A percentile compares a stretch with the other conserved stretches of the same genome.
Evolutionary conservation across 1,140 invertebrate genomes (phyloP).

Genomic region (Platyscapa corneri): DNA sequence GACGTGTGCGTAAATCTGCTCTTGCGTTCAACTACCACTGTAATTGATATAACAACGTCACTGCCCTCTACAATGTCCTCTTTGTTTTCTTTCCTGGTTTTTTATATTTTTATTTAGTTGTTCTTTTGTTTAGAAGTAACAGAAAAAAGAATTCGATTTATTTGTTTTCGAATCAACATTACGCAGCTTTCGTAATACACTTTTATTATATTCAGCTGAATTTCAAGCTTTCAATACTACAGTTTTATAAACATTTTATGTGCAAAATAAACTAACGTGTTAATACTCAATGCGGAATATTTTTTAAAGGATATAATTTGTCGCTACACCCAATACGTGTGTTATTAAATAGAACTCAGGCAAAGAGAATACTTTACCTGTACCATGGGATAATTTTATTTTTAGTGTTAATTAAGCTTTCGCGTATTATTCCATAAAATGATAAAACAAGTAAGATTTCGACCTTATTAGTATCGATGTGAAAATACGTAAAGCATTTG

Average conservation of each 20-base stretch:
- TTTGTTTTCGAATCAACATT: slow-evolving; percentile 25
- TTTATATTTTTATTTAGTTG: not conserved
- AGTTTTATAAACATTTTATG: slow-evolving; percentile 17
- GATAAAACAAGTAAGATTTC: too few species aligned
- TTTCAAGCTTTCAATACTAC: not conserved
- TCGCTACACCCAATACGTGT: not conserved
- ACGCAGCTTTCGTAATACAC: not conserved
- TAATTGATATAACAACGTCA: slow-evolving; percentile 39
- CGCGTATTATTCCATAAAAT: too few species aligned
- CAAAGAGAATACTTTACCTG: not conserved
- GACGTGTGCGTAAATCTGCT: not conserved
- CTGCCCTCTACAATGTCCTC: slow-evolving; percentile 8
- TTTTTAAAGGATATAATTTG: not conserved
- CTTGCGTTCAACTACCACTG: not conserved
- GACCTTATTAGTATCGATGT: too few species aligned
- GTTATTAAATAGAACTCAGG: not conserved
- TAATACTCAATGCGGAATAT: not conserved
- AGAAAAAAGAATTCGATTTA: slow-evolving; percentile 13
- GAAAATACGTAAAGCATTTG: too few species aligned
- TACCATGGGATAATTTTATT: too few species aligned
- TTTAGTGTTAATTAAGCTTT: too few species aligned
- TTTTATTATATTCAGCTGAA: not conserved
- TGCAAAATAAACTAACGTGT: slow-evolving; percentile 12
- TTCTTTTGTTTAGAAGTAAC: slow-evolving; percentile 19
- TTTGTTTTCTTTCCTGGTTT: not conserved